Conservation (phyloP, 2,797 vertebrate species). For the Diplodus sargus region DNA sequence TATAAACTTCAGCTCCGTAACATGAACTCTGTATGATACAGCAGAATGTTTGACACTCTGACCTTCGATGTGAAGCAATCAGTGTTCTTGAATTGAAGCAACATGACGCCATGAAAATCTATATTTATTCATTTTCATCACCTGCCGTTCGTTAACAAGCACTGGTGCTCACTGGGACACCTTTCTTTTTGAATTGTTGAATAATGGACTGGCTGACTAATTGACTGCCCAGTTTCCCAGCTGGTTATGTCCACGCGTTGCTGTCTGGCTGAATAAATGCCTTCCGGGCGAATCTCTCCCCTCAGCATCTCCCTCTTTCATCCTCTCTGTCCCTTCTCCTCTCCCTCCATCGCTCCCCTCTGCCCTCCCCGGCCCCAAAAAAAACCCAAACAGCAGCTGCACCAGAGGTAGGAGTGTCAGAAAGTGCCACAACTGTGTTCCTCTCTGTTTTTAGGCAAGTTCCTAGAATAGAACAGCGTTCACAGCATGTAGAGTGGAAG, state of each 20-base stretch:
- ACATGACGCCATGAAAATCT: no score
- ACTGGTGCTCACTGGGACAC: background rate
- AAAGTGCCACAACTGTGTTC: conserved; percentile 71
- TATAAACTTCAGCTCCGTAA: no score
- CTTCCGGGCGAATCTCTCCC: conserved; percentile 30
- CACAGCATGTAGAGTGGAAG: conserved; percentile 66
- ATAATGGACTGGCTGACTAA: conserved; percentile 41
- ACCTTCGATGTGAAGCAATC: no score
- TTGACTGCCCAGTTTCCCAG: conserved; percentile 36
- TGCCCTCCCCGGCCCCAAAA: conserved; percentile 38
- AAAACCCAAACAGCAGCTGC: conserved; percentile 58
- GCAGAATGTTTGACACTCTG: no score
- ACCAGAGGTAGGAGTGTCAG: conserved; percentile 73
- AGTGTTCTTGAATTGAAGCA: no score
- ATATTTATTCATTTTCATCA: no score
- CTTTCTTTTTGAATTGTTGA: conserved; percentile 48
- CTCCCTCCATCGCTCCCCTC: conserved; percentile 39
- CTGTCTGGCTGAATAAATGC: conserved; percentile 46
- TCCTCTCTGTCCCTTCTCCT: conserved; percentile 41
- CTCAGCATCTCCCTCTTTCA: conserved; percentile 35
- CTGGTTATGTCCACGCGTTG: conserved; percentile 51
- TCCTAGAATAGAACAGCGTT: conserved; percentile 81
- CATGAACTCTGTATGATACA: no score
- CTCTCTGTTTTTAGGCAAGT: conserved; percentile 73
- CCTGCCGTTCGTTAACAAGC: no score